These are phyloP conservation scores for Aproaerema taeniolella DNA, from an alignment of 2,888 invertebrate species.

Conservation along the genomic window DNA sequence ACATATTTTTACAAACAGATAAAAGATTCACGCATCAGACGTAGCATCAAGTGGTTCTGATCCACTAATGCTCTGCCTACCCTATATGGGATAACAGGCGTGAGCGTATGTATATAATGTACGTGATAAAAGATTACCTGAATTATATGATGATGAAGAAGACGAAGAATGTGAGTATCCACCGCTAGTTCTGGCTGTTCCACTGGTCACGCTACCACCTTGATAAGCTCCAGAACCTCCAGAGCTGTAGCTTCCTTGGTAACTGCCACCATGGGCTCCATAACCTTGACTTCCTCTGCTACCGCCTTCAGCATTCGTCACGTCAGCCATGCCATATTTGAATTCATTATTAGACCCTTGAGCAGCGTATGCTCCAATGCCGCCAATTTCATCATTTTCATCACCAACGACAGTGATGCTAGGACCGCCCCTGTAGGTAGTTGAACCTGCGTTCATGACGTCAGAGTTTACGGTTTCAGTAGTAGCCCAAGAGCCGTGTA, in stretches of 20 bases:
- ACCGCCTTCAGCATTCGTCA: constrained; percentile 33
- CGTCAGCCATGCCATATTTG: constrained; percentile 58
- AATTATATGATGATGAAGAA: constrained; percentile 29
- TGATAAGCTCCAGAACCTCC: constrained; percentile 13
- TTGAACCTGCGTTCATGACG: constrained; percentile 59
- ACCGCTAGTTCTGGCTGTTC: constrained; percentile 24
- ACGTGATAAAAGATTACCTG: constrained; percentile 40
- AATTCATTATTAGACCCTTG: constrained; percentile 60
- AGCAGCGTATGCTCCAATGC: constrained; percentile 57
- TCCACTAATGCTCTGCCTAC: too few relatives aligned
- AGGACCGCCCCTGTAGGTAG: constrained; percentile 44
- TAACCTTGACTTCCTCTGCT: constrained; percentile 18
- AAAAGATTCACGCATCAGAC: too few relatives aligned
- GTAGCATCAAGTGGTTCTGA: too few relatives aligned
- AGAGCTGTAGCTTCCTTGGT: constrained; percentile 23
- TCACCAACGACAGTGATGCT: constrained; percentile 58
- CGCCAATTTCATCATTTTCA: constrained; percentile 57
- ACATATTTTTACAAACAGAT: too few relatives aligned
- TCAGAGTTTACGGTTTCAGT: constrained; percentile 69
- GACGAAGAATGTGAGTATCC: constrained; percentile 52
- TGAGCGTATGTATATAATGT: too few relatives aligned
- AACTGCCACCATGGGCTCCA: constrained; percentile 21
- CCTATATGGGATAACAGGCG: too few relatives aligned
- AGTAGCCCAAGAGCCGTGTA: constrained; percentile 61
- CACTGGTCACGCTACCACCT: constrained; percentile 19